phyloP scores from a whole-genome alignment of 1,140 invertebrate genomes.

The Lepidotrigona ventralis region DNA sequence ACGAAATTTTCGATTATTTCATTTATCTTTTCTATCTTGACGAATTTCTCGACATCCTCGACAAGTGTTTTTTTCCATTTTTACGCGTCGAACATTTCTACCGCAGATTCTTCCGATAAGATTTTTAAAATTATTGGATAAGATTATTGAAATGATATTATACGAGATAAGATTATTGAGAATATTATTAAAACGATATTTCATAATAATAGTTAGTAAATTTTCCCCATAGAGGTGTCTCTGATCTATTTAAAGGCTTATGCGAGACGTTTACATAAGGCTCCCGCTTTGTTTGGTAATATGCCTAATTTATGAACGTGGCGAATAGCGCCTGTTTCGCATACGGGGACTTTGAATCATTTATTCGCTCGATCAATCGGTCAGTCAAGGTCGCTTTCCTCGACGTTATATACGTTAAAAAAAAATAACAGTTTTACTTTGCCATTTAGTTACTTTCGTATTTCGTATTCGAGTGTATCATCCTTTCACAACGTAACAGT shows the following conservation, averaged over 20 bases:
- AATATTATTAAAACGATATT: not conserved
- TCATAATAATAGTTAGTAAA: not conserved
- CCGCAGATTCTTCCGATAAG: not conserved
- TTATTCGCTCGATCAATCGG: not conserved
- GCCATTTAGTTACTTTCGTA: not conserved
- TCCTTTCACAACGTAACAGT: not conserved
- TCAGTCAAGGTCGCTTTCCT: not conserved
- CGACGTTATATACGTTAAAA: no score
- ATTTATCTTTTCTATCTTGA: not conserved
- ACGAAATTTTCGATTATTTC: not conserved
- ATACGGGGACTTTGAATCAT: not conserved
- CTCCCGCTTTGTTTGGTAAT: not conserved
- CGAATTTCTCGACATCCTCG: not conserved
- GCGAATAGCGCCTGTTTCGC: not conserved
- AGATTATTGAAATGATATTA: no score
- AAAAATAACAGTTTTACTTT: not conserved
- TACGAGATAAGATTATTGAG: no score
- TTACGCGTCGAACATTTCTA: no score
- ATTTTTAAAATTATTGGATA: not conserved
- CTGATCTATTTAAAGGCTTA: not conserved
- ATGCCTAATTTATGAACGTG: not conserved
- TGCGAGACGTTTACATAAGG: not conserved
- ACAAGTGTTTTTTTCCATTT: no score
- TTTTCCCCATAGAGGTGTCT: not conserved
- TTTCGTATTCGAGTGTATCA: not conserved